Base-by-base conservation (phyloP, 2,113 vertebrate species). In the Microcebus tavaratra region DNA sequence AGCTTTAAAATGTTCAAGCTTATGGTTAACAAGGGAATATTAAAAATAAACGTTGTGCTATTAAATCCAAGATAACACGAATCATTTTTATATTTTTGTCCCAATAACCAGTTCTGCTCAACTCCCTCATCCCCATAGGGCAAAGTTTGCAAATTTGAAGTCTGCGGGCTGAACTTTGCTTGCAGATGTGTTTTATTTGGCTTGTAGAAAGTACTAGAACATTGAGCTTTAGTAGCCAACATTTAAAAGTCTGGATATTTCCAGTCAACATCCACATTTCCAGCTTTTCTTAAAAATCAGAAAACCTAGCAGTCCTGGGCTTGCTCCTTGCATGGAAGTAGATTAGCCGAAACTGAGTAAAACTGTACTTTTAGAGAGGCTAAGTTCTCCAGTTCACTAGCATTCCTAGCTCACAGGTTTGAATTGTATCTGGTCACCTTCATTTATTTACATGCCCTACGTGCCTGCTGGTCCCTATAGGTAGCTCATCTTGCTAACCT, bases 41-140 rank as follows among this genome's bases (percentile, higher is more conserved):
- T 72, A 79, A 96, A 96, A 96, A 89, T 94, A 96, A 97, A 87
- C 91, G 39, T 83, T 95, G 86, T 91, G 68, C 45, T 94, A 65
- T 88, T 96, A 93, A 97, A 89, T 95, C 63, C 36, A 89, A 79
- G 73, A 96, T 97, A 92, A 88, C 25, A 75, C 21, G 87, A 95
- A 81, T 88, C 36, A 89, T 94, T 96, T 76, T 91, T 57, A 21
- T 65, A 87, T 89, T 96, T 97, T 95, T 83, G 61, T 97, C 57
- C 88, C 70, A 91, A 63, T 90, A 94, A 89, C 34, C 23, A 91
- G 91, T 7, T 29, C 78, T 83, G n/a, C 36, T 82, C 34, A 83
- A 79, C 36, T 83, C 36, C 83, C 70, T 92, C 17, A 87, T 94
- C 67, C 50, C 63, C 85, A 90, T 3, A 83, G 53, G 72, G n/a